A percentile compares a stretch with the other conserved stretches of the same genome.
Conservation (phyloP, 1,140 invertebrate genomes). For the Pogonus chalceus region DNA sequence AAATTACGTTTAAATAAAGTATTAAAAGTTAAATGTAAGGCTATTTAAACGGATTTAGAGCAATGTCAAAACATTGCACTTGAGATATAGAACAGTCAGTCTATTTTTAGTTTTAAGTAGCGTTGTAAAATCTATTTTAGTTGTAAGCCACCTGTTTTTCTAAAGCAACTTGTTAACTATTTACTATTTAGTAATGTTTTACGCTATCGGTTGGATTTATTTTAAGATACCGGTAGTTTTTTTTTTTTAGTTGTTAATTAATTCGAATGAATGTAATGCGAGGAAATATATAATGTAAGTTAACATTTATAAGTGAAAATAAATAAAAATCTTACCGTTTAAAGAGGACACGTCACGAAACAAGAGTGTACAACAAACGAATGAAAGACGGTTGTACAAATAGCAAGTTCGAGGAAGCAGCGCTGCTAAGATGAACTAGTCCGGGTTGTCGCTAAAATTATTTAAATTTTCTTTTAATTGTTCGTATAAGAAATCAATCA, state of each 20-base stretch:
- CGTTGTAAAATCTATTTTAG: not conserved
- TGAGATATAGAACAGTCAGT: not conserved
- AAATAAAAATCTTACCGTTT: slow-evolving; percentile 24
- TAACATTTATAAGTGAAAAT: slow-evolving; percentile 5
- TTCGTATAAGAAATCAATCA: not conserved
- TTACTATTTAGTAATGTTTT: not conserved
- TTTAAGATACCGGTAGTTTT: not conserved
- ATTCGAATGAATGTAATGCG: no score
- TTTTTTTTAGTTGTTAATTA: no score
- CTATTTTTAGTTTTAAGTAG: not conserved
- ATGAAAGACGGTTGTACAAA: slow-evolving; percentile 29
- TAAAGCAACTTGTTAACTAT: not conserved
- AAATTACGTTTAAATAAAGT: no score
- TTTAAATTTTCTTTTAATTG: slow-evolving; percentile 20
- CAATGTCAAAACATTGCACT: no score
- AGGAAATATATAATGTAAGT: not conserved
- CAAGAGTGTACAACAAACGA: slow-evolving; percentile 27
- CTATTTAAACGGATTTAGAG: no score
- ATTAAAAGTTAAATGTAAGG: no score
- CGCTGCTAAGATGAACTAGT: slow-evolving; percentile 15
- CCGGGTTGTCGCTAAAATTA: slow-evolving; percentile 17
- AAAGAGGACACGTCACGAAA: slow-evolving; percentile 29
- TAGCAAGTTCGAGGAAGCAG: slow-evolving; percentile 22
- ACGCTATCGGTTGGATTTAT: no score
- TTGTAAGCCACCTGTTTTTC: not conserved